Evolutionary conservation across 2,888 invertebrate species (phyloP).

Genomic region (Nephrocerus scutellatus): DNA sequence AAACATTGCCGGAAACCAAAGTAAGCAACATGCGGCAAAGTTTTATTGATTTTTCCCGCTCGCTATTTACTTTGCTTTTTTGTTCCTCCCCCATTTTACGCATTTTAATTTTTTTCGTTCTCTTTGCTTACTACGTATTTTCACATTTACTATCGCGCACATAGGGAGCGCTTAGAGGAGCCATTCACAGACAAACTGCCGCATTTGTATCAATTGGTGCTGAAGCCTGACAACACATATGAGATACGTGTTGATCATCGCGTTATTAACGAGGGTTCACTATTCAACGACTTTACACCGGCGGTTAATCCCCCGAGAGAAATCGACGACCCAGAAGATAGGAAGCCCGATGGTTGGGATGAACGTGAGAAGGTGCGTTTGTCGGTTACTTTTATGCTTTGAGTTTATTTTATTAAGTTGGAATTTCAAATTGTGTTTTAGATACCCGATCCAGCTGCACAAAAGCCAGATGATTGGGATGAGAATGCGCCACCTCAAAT

Average conservation of each 20-base stretch:
- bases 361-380: constrained; percentile 65
- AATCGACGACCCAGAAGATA: constrained; percentile 84
- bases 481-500: constrained; percentile 89
- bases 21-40: constrained; percentile 40
- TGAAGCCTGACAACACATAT: constrained; percentile 74
- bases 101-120: constrained; percentile 11
- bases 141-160: not conserved
- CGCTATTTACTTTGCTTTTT: constrained; percentile 9
- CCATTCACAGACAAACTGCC: constrained; percentile 88
- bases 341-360: constrained; percentile 91
- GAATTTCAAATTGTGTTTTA: constrained; percentile 25
- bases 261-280: constrained; percentile 75
- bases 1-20: constrained; percentile 93
- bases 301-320: constrained; percentile 91
- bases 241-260: constrained; percentile 76
- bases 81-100: constrained; percentile 1
- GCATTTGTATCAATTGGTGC: constrained; percentile 73
- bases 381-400: not conserved
- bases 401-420: not conserved
- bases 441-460: constrained; percentile 81
- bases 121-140: constrained; percentile 9
- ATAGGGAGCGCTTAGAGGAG: constrained; percentile 70
- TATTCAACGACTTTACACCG: constrained; percentile 86
- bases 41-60: constrained; percentile 8
- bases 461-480: constrained; percentile 95